These are phyloP conservation scores for Cynocephalus volans DNA, from an alignment of 2,113 vertebrate genomes.

Conservation along the genomic window DNA sequence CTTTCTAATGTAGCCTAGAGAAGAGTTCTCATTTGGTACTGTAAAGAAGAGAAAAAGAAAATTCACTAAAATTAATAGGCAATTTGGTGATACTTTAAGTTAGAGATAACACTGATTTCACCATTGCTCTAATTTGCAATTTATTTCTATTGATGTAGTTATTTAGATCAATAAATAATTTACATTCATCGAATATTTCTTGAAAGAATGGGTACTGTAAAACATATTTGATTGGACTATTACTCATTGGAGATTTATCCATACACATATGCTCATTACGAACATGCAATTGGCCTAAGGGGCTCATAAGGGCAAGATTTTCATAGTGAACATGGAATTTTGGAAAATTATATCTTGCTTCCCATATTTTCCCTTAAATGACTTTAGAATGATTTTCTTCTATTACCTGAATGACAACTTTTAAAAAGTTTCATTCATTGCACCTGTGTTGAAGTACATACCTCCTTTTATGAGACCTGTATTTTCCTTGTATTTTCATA, in stretches of 20 bases:
- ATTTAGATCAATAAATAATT: conserved; percentile 60
- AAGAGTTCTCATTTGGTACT: conserved; percentile 42
- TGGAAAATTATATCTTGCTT: conserved; percentile 66
- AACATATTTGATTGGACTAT: conserved; percentile 26
- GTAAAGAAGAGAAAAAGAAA: conserved; percentile 4
- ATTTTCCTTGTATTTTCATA: conserved; percentile 53
- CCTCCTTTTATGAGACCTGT: conserved; percentile 27
- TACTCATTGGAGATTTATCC: conserved; percentile 31
- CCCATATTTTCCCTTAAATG: conserved; percentile 51
- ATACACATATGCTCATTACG: not conserved
- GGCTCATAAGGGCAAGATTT: conserved; percentile 28
- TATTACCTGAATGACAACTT: conserved; percentile 36
- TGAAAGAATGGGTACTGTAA: conserved; percentile 26
- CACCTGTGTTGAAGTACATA: conserved; percentile 11
- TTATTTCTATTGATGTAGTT: conserved; percentile 53
- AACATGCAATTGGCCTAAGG: conserved; percentile 16
- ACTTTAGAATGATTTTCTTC: conserved; percentile 41
- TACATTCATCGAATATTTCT: conserved; percentile 2
- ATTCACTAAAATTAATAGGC: conserved; percentile 20
- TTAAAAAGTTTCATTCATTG: conserved; percentile 21
- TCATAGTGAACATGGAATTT: conserved; percentile 3
- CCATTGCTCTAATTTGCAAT: not conserved
- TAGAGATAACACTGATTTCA: conserved; percentile 31
- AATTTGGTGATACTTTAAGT: conserved; percentile 30
- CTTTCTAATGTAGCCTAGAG: not conserved